These are phyloP conservation scores for Sylvilagus bachmani DNA, from an alignment of 2,113 vertebrate species.

Conservation along the genomic window DNA sequence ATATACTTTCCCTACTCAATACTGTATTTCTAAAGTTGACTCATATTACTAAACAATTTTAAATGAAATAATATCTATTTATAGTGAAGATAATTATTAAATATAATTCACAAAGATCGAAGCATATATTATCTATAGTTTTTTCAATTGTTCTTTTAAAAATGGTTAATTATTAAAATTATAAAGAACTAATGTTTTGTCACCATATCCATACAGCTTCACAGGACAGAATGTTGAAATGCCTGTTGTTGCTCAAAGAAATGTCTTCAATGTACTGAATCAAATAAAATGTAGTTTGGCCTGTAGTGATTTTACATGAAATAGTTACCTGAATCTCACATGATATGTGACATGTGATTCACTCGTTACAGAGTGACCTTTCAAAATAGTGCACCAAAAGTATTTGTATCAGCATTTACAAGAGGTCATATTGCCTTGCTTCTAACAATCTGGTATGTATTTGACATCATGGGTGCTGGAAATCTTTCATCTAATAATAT, in stretches of 20 bases:
- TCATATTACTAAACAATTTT: neutral
- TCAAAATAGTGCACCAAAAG: neutral
- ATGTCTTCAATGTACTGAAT: neutral
- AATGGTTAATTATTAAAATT: neutral
- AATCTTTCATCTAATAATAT: neutral
- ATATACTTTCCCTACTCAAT: neutral
- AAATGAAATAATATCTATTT: neutral
- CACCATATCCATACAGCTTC: too few relatives aligned
- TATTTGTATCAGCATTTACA: constrained; percentile 6
- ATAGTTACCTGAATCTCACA: neutral
- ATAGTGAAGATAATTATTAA: neutral
- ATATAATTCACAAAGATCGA: neutral
- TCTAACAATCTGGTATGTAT: neutral
- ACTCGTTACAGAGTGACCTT: neutral
- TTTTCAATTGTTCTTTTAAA: neutral
- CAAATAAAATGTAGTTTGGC: neutral
- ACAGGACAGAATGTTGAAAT: neutral
- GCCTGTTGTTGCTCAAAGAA: neutral
- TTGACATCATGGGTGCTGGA: neutral
- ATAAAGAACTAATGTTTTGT: neutral
- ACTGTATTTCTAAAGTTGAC: neutral
- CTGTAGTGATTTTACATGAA: neutral
- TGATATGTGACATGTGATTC: neutral
- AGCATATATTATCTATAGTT: neutral
- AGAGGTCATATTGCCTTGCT: neutral